Base-by-base conservation (phyloP, 2,113 vertebrate genomes). In the Drymodes brunneopygia region DNA sequence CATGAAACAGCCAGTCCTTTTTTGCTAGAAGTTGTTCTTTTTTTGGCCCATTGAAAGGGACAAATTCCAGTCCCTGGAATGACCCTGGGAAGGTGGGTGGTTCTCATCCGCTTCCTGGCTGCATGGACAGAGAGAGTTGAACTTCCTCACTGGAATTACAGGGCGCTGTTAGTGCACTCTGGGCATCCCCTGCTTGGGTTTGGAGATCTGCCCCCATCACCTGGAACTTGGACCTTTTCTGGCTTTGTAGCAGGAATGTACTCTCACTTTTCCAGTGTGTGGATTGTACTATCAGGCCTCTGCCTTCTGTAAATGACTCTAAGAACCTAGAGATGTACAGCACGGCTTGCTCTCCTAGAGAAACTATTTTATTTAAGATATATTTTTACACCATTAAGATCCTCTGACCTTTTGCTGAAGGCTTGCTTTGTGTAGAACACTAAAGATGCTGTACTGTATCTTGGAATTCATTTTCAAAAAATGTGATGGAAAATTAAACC, bases 301-400 rank as follows among this genome's bases (percentile, higher is more conserved):
- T 86, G 94, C 90, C 89, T 94, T 74, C 72, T 45, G 79, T 85
- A 65, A 85, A 61, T 78, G 44, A 72, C 61, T 83, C 42, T 88
- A 61, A 90, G 96, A 77, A 95, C 82, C 82, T 81, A 77, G 92
- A 92, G 86, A 61, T 84, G 90, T 84, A 91, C 95, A 88, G 67
- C 78, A 36, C 65, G 22, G 95, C 90, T 87, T 81, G 94, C 92
- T 97, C 96, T 96, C 96, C 96, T 96, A 97, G 72, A 97, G 96
- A 97, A 97, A 95, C 97, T 96, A 94, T 97, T 98, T 98, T 97
- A 96, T 98, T 97, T 96, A 95, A 96, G 97, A 94, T 89, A 62
- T 96, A 95, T 98, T 98, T 98, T 98, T 97, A 96, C 97, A 97
- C 92, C 96, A 93, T 58, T 94, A 72, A 95, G 97, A 83, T 91